Conservation (phyloP, 2,113 vertebrate species). For the Ursus arctos region DNA sequence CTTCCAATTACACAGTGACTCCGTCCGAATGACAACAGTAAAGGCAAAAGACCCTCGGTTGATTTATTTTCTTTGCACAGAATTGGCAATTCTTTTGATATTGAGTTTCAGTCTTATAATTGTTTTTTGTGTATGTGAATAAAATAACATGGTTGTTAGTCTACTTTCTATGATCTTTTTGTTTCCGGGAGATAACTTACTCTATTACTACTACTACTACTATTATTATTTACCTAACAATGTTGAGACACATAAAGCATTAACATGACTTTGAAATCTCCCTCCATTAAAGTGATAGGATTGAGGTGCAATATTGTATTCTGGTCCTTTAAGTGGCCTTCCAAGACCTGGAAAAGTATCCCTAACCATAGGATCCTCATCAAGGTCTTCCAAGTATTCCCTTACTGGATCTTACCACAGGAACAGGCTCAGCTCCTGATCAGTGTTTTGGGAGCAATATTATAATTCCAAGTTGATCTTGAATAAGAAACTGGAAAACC, state of each 20-base stretch:
- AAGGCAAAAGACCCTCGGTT: neutral
- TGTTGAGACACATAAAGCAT: neutral
- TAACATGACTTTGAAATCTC: neutral
- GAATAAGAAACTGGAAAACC: slow-evolving; percentile 9
- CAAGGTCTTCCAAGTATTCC: neutral
- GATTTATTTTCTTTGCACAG: neutral
- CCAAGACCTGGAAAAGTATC: neutral
- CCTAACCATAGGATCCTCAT: neutral
- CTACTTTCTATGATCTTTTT: neutral
- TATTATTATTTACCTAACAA: neutral
- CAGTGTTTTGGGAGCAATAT: neutral
- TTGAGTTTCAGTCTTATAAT: neutral
- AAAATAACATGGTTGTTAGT: neutral
- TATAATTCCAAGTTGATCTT: neutral
- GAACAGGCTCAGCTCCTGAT: neutral
- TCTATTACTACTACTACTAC: neutral
- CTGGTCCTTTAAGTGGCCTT: neutral
- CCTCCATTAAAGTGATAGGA: neutral
- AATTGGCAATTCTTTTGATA: neutral
- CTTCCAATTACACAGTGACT: neutral
- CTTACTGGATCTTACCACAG: neutral
- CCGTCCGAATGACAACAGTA: neutral
- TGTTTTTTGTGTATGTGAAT: neutral
- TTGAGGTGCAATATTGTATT: neutral
- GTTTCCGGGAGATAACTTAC: neutral